These are phyloP conservation scores for Aphelocoma coerulescens DNA, from an alignment of 2,113 vertebrate genomes.

Conservation along the genomic window DNA sequence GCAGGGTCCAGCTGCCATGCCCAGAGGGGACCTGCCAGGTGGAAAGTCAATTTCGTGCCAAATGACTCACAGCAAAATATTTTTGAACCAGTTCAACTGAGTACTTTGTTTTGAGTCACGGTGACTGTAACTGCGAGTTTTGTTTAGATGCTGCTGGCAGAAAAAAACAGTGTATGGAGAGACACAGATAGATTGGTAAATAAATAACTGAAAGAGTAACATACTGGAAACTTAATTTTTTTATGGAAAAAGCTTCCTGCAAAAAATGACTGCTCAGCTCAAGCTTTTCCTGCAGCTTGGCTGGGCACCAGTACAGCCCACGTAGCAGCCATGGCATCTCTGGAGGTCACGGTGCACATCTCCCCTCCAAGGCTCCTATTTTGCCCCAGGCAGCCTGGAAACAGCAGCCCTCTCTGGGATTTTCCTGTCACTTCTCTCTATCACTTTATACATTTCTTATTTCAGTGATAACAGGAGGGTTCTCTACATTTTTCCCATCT, in stretches of 20 bases:
- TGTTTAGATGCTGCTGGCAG: neutral
- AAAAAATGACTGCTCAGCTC: neutral
- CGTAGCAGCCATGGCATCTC: neutral
- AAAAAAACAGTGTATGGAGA: neutral
- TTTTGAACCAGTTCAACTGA: neutral
- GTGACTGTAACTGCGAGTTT: neutral
- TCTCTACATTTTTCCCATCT: neutral
- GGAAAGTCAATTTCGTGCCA: neutral
- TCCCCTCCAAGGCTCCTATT: neutral
- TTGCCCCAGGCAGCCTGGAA: neutral
- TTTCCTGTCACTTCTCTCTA: neutral
- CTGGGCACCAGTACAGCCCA: neutral
- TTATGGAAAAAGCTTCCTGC: neutral
- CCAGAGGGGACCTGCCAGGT: neutral
- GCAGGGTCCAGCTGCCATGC: neutral
- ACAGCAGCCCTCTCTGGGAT: neutral
- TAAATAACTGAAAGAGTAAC: neutral
- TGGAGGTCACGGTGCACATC: neutral
- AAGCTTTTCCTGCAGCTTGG: neutral
- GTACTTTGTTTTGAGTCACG: neutral
- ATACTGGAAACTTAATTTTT: neutral
- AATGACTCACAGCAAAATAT: neutral
- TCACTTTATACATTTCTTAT: neutral
- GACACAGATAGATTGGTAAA: neutral
- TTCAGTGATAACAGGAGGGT: neutral